Conservation (phyloP, 2,113 vertebrate species). For the Cygnus buccinator region DNA sequence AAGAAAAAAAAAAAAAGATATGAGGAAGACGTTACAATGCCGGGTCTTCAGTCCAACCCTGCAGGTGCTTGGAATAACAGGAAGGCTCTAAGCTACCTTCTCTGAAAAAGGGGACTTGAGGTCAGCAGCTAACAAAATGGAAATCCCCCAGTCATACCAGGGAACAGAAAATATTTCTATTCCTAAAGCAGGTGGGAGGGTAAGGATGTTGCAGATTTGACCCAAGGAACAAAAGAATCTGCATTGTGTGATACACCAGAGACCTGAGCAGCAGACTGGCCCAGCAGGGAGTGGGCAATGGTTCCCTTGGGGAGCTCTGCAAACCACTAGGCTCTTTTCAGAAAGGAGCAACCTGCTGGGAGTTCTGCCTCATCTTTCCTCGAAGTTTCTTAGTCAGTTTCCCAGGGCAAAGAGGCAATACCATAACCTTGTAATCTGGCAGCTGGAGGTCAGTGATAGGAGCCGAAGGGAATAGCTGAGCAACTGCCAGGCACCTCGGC, state of each 20-base stretch:
- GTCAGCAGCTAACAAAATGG: neutral
- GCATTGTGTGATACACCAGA: neutral
- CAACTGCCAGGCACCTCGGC: neutral
- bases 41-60: neutral
- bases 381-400: neutral
- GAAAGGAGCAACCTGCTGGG: neutral
- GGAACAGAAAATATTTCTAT: slow-evolving; percentile 1
- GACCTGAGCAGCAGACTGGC: neutral
- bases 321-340: neutral
- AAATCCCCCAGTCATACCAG: neutral
- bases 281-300: neutral
- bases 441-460: neutral
- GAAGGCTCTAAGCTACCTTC: neutral
- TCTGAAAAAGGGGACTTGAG: neutral
- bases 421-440: neutral
- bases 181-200: neutral
- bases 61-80: neutral
- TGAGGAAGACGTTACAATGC: neutral
- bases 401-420: neutral
- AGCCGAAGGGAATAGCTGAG: neutral
- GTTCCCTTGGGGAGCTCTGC: neutral
- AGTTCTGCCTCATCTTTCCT: slow-evolving; percentile 20
- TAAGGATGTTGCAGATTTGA: neutral
- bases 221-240: neutral
- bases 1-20: neutral